Conservation (phyloP, 2,797 vertebrate species). For the Cheirogaleus major region DNA sequence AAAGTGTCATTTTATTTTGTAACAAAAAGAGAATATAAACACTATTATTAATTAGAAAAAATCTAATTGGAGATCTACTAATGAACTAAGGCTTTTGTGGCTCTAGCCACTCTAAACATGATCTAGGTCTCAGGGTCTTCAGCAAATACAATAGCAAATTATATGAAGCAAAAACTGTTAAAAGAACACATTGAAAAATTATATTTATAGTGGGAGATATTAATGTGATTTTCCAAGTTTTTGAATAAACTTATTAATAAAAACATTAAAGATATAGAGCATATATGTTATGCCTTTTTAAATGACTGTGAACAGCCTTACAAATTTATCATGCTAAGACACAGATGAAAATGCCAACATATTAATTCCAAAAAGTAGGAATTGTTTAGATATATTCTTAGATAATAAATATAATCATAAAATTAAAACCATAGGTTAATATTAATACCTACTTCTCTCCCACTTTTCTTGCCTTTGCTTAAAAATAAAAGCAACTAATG, state of each 20-base stretch:
- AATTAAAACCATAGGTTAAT: neutral
- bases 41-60: neutral
- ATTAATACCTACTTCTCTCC: neutral
- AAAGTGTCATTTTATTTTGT: neutral
- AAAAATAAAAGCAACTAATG: conserved; percentile 27
- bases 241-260: neutral
- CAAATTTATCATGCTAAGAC: neutral
- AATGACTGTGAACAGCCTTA: neutral
- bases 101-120: neutral
- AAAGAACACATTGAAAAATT: conserved; percentile 24
- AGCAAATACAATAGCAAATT: neutral
- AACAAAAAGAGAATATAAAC: neutral
- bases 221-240: neutral
- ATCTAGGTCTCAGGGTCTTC: neutral
- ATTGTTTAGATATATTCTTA: conserved; percentile 19
- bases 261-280: neutral
- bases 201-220: neutral
- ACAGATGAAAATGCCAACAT: neutral
- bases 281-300: neutral
- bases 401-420: conserved; percentile 27
- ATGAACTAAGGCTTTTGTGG: neutral
- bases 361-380: conserved; percentile 27
- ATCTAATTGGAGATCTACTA: neutral
- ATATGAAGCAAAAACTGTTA: neutral
- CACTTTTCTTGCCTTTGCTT: neutral